These are phyloP conservation scores for Seriola dumerili DNA, from an alignment of 2,113 vertebrate species.

Conservation along the genomic window DNA sequence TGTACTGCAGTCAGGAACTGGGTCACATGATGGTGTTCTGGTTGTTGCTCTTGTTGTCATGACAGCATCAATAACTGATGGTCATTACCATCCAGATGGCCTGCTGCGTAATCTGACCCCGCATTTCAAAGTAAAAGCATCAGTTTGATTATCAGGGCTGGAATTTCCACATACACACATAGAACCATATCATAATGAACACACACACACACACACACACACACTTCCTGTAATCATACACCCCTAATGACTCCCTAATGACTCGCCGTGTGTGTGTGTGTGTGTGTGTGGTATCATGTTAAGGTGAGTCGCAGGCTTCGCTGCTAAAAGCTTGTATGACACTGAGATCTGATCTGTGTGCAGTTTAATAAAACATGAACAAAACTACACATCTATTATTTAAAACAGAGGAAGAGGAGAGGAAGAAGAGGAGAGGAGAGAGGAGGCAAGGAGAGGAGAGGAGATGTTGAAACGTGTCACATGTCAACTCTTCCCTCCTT, in stretches of 20 bases:
- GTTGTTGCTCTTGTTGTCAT: conserved; percentile 19
- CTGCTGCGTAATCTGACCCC: conserved; percentile 69
- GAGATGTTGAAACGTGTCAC: conserved; percentile 20
- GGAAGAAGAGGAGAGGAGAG: not conserved
- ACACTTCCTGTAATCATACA: conserved; percentile 83
- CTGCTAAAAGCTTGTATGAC: conserved; percentile 84
- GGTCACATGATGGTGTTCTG: conserved; percentile 16
- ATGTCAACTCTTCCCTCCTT: not conserved
- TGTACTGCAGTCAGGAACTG: no score
- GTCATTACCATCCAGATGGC: conserved; percentile 52
- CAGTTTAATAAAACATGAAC: conserved; percentile 81
- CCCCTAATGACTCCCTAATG: conserved; percentile 67
- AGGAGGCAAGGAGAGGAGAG: not conserved
- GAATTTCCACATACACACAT: conserved; percentile 72
- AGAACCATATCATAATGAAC: conserved; percentile 54
- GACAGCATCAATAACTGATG: conserved; percentile 3
- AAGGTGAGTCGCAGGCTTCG: conserved; percentile 80
- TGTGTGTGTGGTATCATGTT: conserved; percentile 82
- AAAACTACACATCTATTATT: conserved; percentile 83
- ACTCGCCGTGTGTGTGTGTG: conserved; percentile 56
- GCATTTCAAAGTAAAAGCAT: conserved; percentile 72
- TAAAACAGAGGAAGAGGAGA: conserved; percentile 28
- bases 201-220: conserved; percentile 39
- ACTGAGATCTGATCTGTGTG: conserved; percentile 82
- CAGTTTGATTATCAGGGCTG: conserved; percentile 73